Evolutionary conservation across 92 coral and sea anemone species (phyloP).

Genomic region (Diadumene lineata): DNA sequence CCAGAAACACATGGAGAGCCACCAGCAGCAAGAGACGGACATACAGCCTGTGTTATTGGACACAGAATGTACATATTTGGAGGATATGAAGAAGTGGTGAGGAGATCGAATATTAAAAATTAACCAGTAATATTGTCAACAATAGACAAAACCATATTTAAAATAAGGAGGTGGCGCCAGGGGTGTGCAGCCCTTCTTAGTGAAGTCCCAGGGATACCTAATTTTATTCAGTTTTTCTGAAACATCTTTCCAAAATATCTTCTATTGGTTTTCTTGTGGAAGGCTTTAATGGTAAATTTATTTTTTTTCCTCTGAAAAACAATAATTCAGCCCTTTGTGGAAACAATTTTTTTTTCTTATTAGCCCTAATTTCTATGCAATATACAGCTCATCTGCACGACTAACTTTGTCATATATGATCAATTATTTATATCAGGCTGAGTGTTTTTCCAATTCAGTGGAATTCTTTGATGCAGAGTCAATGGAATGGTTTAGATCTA

Average conservation of each 20-base stretch:
- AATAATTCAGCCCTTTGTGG: no score
- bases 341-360: no score
- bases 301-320: no score
- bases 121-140: not conserved
- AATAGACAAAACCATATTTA: not conserved
- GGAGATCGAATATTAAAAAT: not conserved
- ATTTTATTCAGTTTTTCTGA: no score
- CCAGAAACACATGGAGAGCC: constrained; percentile 68
- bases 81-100: constrained; percentile 95
- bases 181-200: no score
- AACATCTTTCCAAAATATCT: no score
- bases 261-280: no score
- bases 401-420: not conserved
- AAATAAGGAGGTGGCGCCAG: no score
- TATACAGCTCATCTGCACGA: no score
- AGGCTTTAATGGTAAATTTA: no score
- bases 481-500: constrained; percentile 76
- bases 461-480: constrained; percentile 80
- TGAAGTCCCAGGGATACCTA: no score
- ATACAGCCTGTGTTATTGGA: constrained; percentile 91
- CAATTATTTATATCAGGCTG: constrained; percentile 59
- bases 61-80: constrained; percentile 89
- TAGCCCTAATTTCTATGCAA: no score
- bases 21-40: constrained; percentile 97
- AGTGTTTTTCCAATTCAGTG: constrained; percentile 89